Percentiles rank a stretch among this genome's conserved stretches.
phyloP scores from a whole-genome alignment of 1,140 invertebrate genomes.

The Pogonus chalceus region DNA sequence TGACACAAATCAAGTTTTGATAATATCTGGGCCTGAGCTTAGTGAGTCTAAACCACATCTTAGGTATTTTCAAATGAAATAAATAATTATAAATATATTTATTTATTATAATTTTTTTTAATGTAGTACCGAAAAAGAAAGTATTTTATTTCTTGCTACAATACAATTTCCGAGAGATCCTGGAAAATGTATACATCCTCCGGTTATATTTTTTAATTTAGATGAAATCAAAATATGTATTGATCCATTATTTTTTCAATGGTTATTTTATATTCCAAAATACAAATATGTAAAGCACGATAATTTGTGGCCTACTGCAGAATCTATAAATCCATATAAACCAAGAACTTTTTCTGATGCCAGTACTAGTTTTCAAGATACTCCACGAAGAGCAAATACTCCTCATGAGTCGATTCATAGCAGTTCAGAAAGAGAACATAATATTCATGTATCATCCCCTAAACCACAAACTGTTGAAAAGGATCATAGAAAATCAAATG shows the following conservation, averaged over 20 bases:
- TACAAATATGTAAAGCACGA: slow-evolving; percentile 28
- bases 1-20: slow-evolving; percentile 41
- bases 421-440: slow-evolving; percentile 30
- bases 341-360: slow-evolving; percentile 28
- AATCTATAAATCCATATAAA: slow-evolving; percentile 33
- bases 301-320: slow-evolving; percentile 25
- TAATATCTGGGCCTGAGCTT: slow-evolving; percentile 46
- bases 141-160: slow-evolving; percentile 34
- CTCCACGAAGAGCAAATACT: slow-evolving; percentile 28
- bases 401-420: slow-evolving; percentile 31
- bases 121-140: slow-evolving; percentile 28
- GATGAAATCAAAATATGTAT: slow-evolving; percentile 46
- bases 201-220: slow-evolving; percentile 46
- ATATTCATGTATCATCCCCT: slow-evolving; percentile 4
- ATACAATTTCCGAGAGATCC: slow-evolving; percentile 45
- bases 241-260: slow-evolving; percentile 50
- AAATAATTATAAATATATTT: slow-evolving; percentile 4
- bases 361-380: slow-evolving; percentile 30
- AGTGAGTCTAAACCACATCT: slow-evolving; percentile 12
- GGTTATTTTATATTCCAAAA: slow-evolving; percentile 47
- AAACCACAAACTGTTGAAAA: slow-evolving; percentile 17
- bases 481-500: slow-evolving; percentile 21
- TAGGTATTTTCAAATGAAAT: slow-evolving; percentile 11
- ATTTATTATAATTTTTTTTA: slow-evolving; percentile 14
- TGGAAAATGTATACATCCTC: slow-evolving; percentile 38